Percentiles rank a stretch among this genome's conserved stretches.
Evolutionary conservation across 2,797 vertebrate species (phyloP).

Genomic region (Poecilia gillii): DNA sequence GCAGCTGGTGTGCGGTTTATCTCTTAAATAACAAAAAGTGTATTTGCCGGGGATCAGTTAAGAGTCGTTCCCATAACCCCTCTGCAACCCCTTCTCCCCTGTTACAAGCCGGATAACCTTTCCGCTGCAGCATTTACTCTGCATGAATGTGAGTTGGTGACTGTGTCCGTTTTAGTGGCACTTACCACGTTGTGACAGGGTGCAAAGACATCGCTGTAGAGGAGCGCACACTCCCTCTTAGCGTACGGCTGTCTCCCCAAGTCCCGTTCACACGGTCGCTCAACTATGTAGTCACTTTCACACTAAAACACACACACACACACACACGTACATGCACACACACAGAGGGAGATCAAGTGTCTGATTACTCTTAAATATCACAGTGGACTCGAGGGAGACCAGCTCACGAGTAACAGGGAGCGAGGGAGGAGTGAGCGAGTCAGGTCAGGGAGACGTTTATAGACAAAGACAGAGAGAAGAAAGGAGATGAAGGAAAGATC

Average conservation of each 20-base stretch:
- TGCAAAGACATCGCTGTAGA: constrained; percentile 97
- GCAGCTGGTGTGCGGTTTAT: constrained; percentile 28
- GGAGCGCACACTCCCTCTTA: constrained; percentile 95
- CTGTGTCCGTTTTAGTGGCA: constrained; percentile 46
- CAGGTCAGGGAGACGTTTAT: constrained; percentile 27
- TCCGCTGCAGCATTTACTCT: constrained; percentile 29
- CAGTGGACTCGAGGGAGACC: constrained; percentile 54
- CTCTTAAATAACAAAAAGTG: constrained; percentile 24
- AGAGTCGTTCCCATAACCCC: constrained; percentile 51
- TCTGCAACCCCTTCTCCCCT: constrained; percentile 32
- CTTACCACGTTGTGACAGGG: constrained; percentile 97
- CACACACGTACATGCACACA: constrained; percentile 70
- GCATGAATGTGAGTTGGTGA: not conserved
- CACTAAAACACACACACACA: constrained; percentile 82
- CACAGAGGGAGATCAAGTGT: constrained; percentile 70
- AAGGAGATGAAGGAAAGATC: constrained; percentile 27
- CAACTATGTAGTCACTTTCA: constrained; percentile 88
- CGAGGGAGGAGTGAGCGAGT: constrained; percentile 27
- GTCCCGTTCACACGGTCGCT: constrained; percentile 93
- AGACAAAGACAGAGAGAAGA: constrained; percentile 46
- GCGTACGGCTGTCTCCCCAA: constrained; percentile 97
- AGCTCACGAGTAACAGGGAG: constrained; percentile 43
- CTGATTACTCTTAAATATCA: constrained; percentile 80
- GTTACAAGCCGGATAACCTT: constrained; percentile 40
- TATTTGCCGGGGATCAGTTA: constrained; percentile 42